Evolutionary conservation across 1,140 invertebrate species (phyloP).

Genomic region (Drosophila nigromelanica): DNA sequence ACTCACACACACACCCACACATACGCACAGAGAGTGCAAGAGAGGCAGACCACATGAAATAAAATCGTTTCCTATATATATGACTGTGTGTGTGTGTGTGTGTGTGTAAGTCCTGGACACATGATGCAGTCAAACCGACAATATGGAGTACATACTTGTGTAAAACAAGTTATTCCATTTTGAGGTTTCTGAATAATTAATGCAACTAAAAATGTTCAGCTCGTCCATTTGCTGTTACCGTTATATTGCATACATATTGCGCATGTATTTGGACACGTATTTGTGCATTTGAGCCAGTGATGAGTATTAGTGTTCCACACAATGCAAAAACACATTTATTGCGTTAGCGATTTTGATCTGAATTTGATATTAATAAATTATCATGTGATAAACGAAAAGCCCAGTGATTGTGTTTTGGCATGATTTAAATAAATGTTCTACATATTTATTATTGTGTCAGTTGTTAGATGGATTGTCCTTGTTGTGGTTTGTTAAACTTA

Average conservation of each 20-base stretch:
- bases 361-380: slow-evolving; percentile 21
- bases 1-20: background rate
- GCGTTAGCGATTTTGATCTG: slow-evolving; percentile 12
- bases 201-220: slow-evolving; percentile 69
- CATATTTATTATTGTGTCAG: background rate
- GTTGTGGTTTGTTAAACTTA: background rate
- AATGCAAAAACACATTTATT: background rate
- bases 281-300: background rate
- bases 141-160: slow-evolving; percentile 79
- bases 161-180: slow-evolving; percentile 75
- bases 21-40: background rate
- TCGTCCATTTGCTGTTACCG: slow-evolving; percentile 57
- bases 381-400: slow-evolving; percentile 11
- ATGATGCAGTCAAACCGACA: slow-evolving; percentile 71
- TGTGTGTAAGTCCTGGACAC: slow-evolving; percentile 42
- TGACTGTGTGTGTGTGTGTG: background rate
- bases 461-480: background rate
- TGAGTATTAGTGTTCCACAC: slow-evolving; percentile 1
- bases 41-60: slow-evolving; percentile 42
- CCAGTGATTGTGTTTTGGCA: background rate
- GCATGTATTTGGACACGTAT: background rate
- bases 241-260: slow-evolving; percentile 40
- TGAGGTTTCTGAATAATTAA: slow-evolving; percentile 79
- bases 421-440: background rate
- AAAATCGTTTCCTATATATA: slow-evolving; percentile 33